Evolutionary conservation across 1,140 invertebrate species (phyloP).

Genomic region (Orius insidiosus): DNA sequence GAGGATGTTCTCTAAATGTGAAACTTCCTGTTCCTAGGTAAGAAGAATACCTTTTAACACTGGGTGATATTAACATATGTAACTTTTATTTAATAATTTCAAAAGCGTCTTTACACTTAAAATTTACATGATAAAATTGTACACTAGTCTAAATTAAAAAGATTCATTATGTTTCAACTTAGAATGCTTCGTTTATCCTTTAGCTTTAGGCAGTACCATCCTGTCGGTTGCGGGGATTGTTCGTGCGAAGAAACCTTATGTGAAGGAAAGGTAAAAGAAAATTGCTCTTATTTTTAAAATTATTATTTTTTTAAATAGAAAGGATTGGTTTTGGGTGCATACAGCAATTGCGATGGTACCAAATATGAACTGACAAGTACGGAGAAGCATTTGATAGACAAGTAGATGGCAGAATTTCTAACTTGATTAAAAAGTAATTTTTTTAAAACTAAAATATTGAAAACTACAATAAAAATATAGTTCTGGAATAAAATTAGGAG

Average conservation of each 20-base stretch:
- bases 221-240: conserved; percentile 1
- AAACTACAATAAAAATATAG: conserved; percentile 1
- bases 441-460: too few relatives aligned
- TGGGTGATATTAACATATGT: too few relatives aligned
- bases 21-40: too few relatives aligned
- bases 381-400: conserved; percentile 27
- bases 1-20: too few relatives aligned
- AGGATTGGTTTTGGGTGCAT: conserved; percentile 27
- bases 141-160: too few relatives aligned
- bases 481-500: conserved; percentile 28
- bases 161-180: too few relatives aligned
- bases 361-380: conserved; percentile 23
- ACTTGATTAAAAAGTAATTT: conserved; percentile 19
- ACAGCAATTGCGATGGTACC: conserved; percentile 21
- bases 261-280: conserved; percentile 3
- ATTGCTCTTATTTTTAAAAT: too few relatives aligned
- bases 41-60: too few relatives aligned
- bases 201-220: neutral
- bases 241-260: neutral
- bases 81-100: too few relatives aligned
- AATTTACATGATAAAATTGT: too few relatives aligned
- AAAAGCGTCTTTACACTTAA: too few relatives aligned
- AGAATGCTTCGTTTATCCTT: neutral
- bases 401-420: conserved; percentile 24
- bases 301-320: too few relatives aligned